Evolutionary conservation across 30 jellyfish, hydroid and myxozoan species (phyloP).

Genomic region (Aurelia sp.): DNA sequence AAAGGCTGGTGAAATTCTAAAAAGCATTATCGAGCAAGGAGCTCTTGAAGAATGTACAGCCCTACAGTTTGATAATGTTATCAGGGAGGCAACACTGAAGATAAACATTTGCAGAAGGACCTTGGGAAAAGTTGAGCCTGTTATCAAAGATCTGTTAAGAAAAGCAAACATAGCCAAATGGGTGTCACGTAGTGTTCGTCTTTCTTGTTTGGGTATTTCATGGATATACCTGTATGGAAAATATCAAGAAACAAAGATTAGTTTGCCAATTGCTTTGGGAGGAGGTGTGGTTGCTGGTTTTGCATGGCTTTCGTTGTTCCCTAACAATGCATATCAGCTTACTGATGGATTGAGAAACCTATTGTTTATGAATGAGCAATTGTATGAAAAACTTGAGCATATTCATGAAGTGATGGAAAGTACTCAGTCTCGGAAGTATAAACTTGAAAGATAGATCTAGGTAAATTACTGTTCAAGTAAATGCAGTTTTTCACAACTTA

Average conservation of each 20-base stretch:
- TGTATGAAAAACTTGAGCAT: slow-evolving; percentile 9
- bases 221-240: slow-evolving; percentile 11
- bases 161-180: slow-evolving; percentile 12
- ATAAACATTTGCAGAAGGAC: not conserved
- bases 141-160: not conserved
- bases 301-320: slow-evolving; percentile 18
- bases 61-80: not conserved
- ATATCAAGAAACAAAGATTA: not conserved
- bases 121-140: not conserved
- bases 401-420: slow-evolving; percentile 1
- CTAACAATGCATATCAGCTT: not conserved
- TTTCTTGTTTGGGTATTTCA: slow-evolving; percentile 17
- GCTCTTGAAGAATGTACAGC: not conserved
- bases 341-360: slow-evolving; percentile 4
- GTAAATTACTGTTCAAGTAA: no score
- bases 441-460: no score
- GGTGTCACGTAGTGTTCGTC: slow-evolving; percentile 15
- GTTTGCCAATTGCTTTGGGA: slow-evolving; percentile 8
- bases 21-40: no score
- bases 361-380: not conserved
- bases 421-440: not conserved
- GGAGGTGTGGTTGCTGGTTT: slow-evolving; percentile 7
- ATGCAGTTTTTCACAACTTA: no score
- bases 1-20: no score
- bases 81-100: not conserved